A percentile compares a stretch with the other conserved stretches of the same genome.
Evolutionary conservation across 1,140 invertebrate genomes (phyloP).

Genomic region (Lithobius niger): DNA sequence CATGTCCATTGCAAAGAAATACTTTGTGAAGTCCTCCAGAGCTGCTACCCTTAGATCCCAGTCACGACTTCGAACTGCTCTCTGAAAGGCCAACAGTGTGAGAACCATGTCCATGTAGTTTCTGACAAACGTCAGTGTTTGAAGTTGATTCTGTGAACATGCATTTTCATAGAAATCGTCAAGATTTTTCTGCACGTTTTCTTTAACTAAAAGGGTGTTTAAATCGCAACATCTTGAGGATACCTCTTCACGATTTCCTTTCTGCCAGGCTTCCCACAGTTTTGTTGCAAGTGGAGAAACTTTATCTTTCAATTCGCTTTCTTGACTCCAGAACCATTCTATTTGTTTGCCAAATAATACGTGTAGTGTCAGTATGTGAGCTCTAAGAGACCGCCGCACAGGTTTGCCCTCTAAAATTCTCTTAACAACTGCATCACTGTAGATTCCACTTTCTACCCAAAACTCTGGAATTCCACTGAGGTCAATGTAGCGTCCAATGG

Average conservation of each 20-base stretch:
- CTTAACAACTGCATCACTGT: not conserved
- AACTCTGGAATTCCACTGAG: not conserved
- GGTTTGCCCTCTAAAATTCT: not conserved
- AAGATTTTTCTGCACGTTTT: not conserved
- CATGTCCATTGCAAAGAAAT: not conserved
- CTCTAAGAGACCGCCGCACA: not conserved
- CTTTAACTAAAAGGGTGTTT: not conserved
- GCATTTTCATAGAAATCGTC: not conserved
- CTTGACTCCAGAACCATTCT: not conserved
- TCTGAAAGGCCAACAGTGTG: not conserved
- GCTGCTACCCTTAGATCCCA: not conserved
- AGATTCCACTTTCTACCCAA: not conserved
- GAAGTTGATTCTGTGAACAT: not conserved
- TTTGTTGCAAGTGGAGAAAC: not conserved
- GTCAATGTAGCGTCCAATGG: not conserved
- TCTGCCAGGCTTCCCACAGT: not conserved
- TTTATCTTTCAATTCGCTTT: not conserved
- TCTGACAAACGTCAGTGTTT: not conserved
- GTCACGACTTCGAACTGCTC: not conserved
- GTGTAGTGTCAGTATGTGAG: not conserved
- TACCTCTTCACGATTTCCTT: no score
- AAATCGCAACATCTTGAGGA: not conserved
- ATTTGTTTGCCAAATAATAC: not conserved
- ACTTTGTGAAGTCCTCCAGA: not conserved
- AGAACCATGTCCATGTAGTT: not conserved